Conservation (phyloP, 2,797 vertebrate genomes). For the Melanotaenia parkinsoni region DNA sequence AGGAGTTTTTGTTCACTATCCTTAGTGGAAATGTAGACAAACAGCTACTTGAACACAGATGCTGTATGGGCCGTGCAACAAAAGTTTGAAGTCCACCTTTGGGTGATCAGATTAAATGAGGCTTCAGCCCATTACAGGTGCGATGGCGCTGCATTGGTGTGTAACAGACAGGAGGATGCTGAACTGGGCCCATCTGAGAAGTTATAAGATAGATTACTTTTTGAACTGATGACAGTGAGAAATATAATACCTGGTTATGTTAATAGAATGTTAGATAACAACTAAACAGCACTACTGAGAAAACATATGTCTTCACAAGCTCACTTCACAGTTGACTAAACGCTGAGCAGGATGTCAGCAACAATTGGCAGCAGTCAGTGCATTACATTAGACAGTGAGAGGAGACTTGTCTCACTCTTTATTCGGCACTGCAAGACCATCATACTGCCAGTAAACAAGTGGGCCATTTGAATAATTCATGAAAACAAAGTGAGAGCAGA, state of each 20-base stretch:
- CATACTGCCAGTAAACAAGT: conserved; percentile 79
- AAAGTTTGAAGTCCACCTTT: conserved; percentile 51
- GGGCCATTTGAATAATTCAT: conserved; percentile 77
- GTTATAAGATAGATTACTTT: conserved; percentile 56
- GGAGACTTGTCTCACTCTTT: conserved; percentile 54
- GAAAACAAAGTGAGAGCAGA: conserved; percentile 68
- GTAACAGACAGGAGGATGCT: conserved; percentile 68
- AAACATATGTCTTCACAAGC: conserved; percentile 58
- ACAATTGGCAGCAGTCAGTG: conserved; percentile 67
- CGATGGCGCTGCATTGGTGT: conserved; percentile 78
- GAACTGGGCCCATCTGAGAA: conserved; percentile 76
- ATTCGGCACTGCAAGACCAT: conserved; percentile 60
- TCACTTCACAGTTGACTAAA: conserved; percentile 75
- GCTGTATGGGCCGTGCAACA: conserved; percentile 28
- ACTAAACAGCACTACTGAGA: conserved; percentile 48
- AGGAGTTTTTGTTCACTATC: conserved; percentile 48
- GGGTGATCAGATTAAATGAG: conserved; percentile 50
- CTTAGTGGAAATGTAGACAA: conserved; percentile 54
- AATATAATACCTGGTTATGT: conserved; percentile 27
- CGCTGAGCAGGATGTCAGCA: conserved; percentile 68
- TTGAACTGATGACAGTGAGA: conserved; percentile 22
- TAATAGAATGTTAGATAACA: conserved; percentile 35
- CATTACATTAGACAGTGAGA: conserved; percentile 64
- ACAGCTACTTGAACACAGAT: conserved; percentile 61
- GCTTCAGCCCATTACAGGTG: conserved; percentile 73